phyloP scores from a whole-genome alignment of 53 echinoderm and acorn worm species.

The Echinometra lucunter region DNA sequence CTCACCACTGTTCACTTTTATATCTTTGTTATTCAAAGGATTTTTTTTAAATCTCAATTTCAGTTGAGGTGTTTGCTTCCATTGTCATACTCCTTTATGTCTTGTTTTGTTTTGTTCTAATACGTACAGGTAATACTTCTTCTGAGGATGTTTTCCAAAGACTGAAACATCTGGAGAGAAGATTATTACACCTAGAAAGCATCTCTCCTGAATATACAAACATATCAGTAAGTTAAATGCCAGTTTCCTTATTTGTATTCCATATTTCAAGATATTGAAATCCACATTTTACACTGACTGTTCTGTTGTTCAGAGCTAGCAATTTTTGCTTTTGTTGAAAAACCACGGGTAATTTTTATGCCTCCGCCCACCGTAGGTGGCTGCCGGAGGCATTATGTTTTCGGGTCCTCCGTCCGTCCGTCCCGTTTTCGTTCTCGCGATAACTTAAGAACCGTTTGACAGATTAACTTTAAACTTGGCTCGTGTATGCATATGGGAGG shows the following conservation, averaged over 20 bases:
- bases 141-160: slow-evolving; percentile 83
- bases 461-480: no score
- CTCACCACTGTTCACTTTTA: no score
- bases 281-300: not conserved
- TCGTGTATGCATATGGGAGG: no score
- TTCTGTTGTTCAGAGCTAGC: not conserved
- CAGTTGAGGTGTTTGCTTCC: not conserved
- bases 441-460: no score
- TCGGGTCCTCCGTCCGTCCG: no score
- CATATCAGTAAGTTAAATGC: slow-evolving; percentile 73
- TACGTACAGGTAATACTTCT: not conserved
- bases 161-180: slow-evolving; percentile 85
- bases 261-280: not conserved
- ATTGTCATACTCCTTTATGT: not conserved
- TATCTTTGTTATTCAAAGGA: no score
- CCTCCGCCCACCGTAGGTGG: no score
- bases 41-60: no score
- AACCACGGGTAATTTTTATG: no score
- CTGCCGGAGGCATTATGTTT: no score
- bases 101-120: not conserved
- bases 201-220: slow-evolving; percentile 91
- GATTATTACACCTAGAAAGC: slow-evolving; percentile 89
- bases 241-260: not conserved
- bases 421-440: no score
- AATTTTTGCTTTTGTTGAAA: no score